A percentile compares a stretch with the other conserved stretches of the same genome.
These are phyloP conservation scores for Serrognathus titanus DNA, from an alignment of 2,888 invertebrate genomes.

Conservation along the genomic window DNA sequence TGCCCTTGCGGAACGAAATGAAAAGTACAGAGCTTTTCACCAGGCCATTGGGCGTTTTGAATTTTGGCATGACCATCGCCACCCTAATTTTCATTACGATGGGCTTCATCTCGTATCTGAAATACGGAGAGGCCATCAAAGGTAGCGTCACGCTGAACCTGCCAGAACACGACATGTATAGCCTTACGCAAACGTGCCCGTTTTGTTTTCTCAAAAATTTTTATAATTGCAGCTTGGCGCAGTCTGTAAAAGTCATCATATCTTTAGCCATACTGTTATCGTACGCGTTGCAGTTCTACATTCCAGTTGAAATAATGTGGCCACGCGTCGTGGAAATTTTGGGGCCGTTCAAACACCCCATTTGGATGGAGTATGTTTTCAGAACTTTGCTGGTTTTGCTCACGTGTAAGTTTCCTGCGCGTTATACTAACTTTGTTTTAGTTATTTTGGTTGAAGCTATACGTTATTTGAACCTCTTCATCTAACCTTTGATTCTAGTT, in stretches of 20 bases:
- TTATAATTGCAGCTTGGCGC: conserved; percentile 63
- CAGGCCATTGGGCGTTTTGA: conserved; percentile 79
- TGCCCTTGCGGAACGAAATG: conserved; percentile 94
- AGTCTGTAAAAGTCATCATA: conserved; percentile 77
- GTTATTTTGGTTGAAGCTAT: conserved; percentile 82
- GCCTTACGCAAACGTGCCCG: conserved; percentile 16
- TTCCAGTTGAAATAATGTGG: conserved; percentile 88
- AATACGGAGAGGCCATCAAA: conserved; percentile 76
- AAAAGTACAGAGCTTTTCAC: conserved; percentile 72
- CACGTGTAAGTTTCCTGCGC: conserved; percentile 72
- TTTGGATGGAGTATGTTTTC: conserved; percentile 66
- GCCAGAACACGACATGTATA: conserved; percentile 59
- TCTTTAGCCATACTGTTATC: conserved; percentile 83
- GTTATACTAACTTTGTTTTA: too few relatives aligned
- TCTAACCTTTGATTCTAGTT: conserved; percentile 70
- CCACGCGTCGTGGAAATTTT: conserved; percentile 60
- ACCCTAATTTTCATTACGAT: conserved; percentile 73
- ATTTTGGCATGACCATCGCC: conserved; percentile 83
- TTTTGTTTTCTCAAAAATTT: conserved; percentile 1
- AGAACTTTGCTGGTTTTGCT: conserved; percentile 70
- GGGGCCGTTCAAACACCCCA: conserved; percentile 56
- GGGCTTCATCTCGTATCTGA: conserved; percentile 84
- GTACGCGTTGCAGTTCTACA: conserved; percentile 93
- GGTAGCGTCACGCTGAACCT: conserved; percentile 90
- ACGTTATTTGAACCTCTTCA: conserved; percentile 81